Conservation (phyloP, 2,888 invertebrate species). For the Lepidocyrtinus sp. region DNA sequence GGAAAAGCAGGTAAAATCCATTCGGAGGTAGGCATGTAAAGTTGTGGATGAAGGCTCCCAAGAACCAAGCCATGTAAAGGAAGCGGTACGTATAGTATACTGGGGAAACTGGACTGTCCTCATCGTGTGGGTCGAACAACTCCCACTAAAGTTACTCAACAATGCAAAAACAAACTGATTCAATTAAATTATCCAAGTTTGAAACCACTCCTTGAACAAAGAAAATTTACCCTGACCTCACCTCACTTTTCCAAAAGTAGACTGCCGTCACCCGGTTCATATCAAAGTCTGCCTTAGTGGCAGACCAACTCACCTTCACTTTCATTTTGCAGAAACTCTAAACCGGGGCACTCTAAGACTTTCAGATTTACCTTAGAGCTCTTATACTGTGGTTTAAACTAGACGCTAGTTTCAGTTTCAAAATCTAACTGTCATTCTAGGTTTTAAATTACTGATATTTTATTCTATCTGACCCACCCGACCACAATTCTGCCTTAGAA, state of each 20-base stretch:
- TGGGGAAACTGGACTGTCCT: slow-evolving; percentile 13
- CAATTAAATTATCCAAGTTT: neutral
- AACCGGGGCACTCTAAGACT: too few species aligned
- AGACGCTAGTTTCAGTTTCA: too few species aligned
- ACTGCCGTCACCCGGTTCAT: slow-evolving; percentile 44
- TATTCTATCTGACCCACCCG: too few species aligned
- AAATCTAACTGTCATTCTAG: too few species aligned
- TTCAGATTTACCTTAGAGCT: too few species aligned
- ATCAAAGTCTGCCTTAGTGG: slow-evolving; percentile 44
- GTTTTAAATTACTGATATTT: too few species aligned
- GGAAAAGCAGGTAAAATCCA: slow-evolving; percentile 53
- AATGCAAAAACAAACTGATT: slow-evolving; percentile 10
- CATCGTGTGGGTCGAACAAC: slow-evolving; percentile 52
- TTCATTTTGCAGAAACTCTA: too few species aligned
- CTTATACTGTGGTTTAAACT: too few species aligned
- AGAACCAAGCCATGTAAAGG: slow-evolving; percentile 30
- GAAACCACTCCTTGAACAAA: neutral
- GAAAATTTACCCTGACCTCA: neutral
- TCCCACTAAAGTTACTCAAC: slow-evolving; percentile 57
- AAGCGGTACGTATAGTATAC: slow-evolving; percentile 27
- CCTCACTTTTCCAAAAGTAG: slow-evolving; percentile 67
- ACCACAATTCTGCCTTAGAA: too few species aligned
- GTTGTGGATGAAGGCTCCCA: slow-evolving; percentile 7
- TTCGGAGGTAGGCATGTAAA: slow-evolving; percentile 4
- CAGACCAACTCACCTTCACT: neutral